phyloP scores from a whole-genome alignment of 2,797 vertebrate species.

The Urosaurus nigricauda region DNA sequence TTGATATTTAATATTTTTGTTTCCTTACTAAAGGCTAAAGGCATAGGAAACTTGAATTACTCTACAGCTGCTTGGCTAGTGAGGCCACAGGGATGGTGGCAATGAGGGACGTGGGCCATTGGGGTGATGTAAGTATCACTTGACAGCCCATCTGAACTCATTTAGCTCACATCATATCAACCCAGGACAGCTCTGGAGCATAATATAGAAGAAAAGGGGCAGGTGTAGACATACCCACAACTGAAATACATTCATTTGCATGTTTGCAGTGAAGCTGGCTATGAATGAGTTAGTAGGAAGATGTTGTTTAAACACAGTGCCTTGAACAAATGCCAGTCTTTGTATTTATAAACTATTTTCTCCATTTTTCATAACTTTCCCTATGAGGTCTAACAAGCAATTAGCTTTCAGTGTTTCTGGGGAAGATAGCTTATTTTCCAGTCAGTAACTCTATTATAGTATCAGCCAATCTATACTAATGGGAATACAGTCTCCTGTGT shows the following conservation, averaged over 20 bases:
- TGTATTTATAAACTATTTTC: background rate
- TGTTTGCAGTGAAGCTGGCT: background rate
- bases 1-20: no score
- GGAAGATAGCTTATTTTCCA: background rate
- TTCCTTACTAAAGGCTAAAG: no score
- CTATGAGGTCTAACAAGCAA: background rate
- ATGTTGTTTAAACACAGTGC: background rate
- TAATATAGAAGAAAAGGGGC: no score
- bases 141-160: no score
- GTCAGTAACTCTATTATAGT: background rate
- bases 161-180: no score
- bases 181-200: no score
- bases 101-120: no score
- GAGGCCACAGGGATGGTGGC: no score
- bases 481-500: background rate
- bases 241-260: background rate
- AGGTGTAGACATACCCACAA: no score
- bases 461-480: background rate
- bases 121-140: no score
- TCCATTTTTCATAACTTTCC: constrained; percentile 6
- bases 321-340: background rate
- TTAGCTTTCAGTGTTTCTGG: background rate
- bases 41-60: no score
- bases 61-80: no score
- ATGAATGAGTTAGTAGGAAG: background rate